A percentile compares a stretch with the other conserved stretches of the same genome.
These are phyloP conservation scores for Salmo trutta DNA, from an alignment of 2,797 vertebrate species.

Conservation along the genomic window DNA sequence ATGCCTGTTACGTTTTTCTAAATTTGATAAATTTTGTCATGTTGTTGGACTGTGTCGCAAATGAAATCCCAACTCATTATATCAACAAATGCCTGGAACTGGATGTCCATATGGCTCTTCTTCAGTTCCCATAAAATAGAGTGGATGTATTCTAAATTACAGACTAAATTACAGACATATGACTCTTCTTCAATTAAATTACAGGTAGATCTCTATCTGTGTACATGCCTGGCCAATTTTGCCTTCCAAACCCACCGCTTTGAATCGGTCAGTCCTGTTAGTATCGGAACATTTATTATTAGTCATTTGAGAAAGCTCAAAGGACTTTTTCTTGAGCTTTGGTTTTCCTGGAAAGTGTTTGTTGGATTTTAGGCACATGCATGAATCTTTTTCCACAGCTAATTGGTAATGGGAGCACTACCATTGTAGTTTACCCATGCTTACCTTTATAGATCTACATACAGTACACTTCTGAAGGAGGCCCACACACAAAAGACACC, in stretches of 20 bases:
- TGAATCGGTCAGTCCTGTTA: too few relatives aligned
- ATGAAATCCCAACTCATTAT: not conserved
- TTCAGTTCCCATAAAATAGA: not conserved
- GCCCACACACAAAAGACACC: not conserved
- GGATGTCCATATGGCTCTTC: not conserved
- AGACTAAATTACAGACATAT: not conserved
- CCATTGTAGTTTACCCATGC: not conserved
- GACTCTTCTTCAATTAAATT: not conserved
- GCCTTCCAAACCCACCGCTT: not conserved
- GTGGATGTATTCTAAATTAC: not conserved
- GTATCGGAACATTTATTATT: too few relatives aligned
- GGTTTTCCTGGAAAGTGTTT: not conserved
- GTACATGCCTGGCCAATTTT: not conserved
- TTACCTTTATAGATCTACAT: constrained; percentile 3
- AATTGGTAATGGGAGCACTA: not conserved
- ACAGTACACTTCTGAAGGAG: not conserved
- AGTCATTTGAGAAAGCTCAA: not conserved
- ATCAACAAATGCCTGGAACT: not conserved
- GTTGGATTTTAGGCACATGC: not conserved
- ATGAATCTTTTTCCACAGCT: not conserved
- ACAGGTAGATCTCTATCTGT: too few relatives aligned
- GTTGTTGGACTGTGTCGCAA: not conserved
- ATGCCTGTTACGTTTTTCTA: too few relatives aligned
- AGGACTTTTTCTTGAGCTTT: not conserved
- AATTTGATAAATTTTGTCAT: too few relatives aligned